Evolutionary conservation across 1,140 invertebrate species (phyloP).

Genomic region (Drosophila asahinai): DNA sequence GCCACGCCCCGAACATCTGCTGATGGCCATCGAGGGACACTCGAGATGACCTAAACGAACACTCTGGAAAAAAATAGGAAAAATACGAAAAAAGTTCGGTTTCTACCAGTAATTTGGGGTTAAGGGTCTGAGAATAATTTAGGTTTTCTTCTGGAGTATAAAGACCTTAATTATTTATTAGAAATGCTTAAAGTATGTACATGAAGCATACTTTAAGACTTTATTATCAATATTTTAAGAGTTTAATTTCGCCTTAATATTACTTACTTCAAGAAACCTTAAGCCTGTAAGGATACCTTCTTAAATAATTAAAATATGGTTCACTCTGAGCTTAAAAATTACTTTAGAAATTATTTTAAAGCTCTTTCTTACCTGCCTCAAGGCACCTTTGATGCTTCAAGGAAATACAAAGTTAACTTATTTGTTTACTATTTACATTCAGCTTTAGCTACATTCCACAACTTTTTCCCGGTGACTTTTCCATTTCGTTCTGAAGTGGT

Average conservation of each 20-base stretch:
- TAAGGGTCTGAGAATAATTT: too few relatives aligned
- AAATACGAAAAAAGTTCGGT: not conserved
- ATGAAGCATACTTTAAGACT: too few relatives aligned
- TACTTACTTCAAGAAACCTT: not conserved
- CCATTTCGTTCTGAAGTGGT: conserved; percentile 10
- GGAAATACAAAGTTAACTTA: not conserved
- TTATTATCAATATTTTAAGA: too few relatives aligned
- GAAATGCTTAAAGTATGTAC: not conserved
- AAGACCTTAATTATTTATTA: not conserved
- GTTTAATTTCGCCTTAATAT: too few relatives aligned
- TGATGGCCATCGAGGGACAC: conserved; percentile 46
- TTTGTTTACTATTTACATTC: not conserved
- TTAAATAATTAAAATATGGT: not conserved
- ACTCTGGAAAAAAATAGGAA: not conserved
- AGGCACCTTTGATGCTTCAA: too few relatives aligned
- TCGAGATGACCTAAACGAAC: conserved; percentile 4
- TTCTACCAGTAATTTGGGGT: not conserved
- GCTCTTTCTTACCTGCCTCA: too few relatives aligned
- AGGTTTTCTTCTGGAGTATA: not conserved
- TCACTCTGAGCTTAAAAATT: too few relatives aligned
- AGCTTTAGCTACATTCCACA: too few relatives aligned
- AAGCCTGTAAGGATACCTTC: not conserved
- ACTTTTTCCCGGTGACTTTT: not conserved
- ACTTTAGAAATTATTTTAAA: too few relatives aligned
- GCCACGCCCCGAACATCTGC: conserved; percentile 53